Evolutionary conservation across 2,113 vertebrate genomes (phyloP), one percentile per base, ranked within the genome.

Genomic region (Rhabdornis inornatus): DNA sequence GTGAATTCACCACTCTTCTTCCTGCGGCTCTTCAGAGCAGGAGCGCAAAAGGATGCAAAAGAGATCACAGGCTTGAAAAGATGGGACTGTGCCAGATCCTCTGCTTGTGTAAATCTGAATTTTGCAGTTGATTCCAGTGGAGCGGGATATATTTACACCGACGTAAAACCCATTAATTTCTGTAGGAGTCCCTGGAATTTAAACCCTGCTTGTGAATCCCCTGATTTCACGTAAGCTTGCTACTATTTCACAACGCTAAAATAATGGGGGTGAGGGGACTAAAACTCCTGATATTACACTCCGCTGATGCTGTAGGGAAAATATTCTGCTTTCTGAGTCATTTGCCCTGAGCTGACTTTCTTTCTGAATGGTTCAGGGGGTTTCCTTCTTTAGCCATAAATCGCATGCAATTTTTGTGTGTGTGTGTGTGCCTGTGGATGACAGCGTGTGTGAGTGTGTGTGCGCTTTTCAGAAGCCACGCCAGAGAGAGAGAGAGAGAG

Each of bases 361-460:
- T 89, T 50, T 85, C 42, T 80, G 55, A 83, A 31, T 63, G 63
- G 91, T 63, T 82, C 52, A 87, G 91, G 74, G 74, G 96, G 94
- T 97, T 98, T 97, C 97, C 97, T 96, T 90, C 95, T 97, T 97
- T 97, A 82, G 82, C 96, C 95, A 95, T 97, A 98, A 98, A 98
- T 97, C 87, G 90, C 97, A 98, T 97, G 95, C 97, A 97, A 97
- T 40, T 40, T 95, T 45, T 87, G 4, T 77, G 55, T 91, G 82
- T 92, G 87, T 35, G 53, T 68, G 61, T 94, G 65, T 49, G 96
- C 91, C 84, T 31, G 83, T 7, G 66, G 68, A 72, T 95, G 95
- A 93, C 87, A 70, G 70, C 8, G 37, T 27, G 55, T 82, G 97
- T 76, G 72, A 37, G 94, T 55, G 92, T 60, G 95, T 2, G 95